phyloP scores from a whole-genome alignment of 2,113 vertebrate genomes.

The Poecile atricapillus region DNA sequence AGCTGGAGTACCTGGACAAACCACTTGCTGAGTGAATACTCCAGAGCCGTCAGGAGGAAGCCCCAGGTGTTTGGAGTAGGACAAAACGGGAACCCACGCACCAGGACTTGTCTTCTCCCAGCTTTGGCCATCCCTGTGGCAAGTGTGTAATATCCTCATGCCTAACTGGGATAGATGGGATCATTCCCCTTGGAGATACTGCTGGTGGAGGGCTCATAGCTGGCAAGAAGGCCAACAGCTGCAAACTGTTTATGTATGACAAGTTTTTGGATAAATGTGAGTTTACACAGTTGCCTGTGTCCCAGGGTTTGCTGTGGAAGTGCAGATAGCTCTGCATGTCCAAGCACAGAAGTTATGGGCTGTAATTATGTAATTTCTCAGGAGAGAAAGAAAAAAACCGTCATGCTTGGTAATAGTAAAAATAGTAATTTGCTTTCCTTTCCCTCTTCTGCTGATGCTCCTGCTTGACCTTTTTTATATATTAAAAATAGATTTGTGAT shows the following conservation, averaged over 20 bases:
- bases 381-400: constrained; percentile 33
- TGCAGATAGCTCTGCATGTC: constrained; percentile 15
- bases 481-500: neutral
- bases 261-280: constrained; percentile 47
- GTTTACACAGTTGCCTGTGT: constrained; percentile 51
- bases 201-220: constrained; percentile 13
- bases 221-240: constrained; percentile 61
- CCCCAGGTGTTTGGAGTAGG: neutral
- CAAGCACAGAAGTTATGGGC: constrained; percentile 42
- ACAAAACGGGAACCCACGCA: neutral
- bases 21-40: constrained; percentile 44
- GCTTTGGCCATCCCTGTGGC: neutral
- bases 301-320: constrained; percentile 33
- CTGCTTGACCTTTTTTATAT: neutral
- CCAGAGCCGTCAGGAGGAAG: neutral
- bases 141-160: neutral
- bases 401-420: neutral
- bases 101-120: neutral
- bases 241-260: constrained; percentile 52
- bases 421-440: neutral
- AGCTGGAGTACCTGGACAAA: constrained; percentile 56
- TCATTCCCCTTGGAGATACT: constrained; percentile 20
- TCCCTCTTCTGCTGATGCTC: neutral
- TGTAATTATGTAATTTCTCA: constrained; percentile 29
- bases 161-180: neutral